Percentiles rank a stretch among this genome's conserved stretches.
These are phyloP conservation scores for Corythornis cristatus DNA, from an alignment of 2,113 vertebrate genomes.

Conservation along the genomic window DNA sequence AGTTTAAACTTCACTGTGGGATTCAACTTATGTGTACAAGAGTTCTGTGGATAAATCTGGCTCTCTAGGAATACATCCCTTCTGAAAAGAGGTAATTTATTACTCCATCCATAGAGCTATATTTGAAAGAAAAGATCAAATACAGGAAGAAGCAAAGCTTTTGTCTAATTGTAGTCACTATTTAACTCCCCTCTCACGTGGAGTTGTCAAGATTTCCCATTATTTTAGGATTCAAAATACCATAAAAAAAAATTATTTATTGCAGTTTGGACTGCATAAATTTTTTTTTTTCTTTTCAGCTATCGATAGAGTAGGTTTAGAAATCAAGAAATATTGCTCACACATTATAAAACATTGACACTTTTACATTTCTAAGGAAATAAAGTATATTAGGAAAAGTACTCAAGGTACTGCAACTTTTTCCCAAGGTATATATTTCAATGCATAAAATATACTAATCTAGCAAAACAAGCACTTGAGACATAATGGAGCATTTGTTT, in stretches of 20 bases:
- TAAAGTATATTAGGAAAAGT: conserved; percentile 38
- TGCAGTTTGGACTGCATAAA: conserved; percentile 41
- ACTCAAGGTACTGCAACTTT: conserved; percentile 34
- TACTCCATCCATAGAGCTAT: conserved; percentile 18
- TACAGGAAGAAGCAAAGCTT: conserved; percentile 10
- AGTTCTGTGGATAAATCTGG: conserved; percentile 35
- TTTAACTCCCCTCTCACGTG: conserved; percentile 18
- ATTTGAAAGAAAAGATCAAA: conserved; percentile 45
- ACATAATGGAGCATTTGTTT: conserved; percentile 23
- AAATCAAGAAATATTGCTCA: conserved; percentile 30
- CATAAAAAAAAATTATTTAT: conserved; percentile 55
- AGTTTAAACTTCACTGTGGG: not conserved
- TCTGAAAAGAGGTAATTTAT: conserved; percentile 46
- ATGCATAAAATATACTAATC: conserved; percentile 14
- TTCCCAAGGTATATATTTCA: conserved; percentile 56
- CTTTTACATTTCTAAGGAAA: conserved; percentile 69
- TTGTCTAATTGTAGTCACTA: not conserved
- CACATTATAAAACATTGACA: conserved; percentile 20
- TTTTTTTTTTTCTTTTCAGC: conserved; percentile 52
- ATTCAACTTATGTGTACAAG: conserved; percentile 29
- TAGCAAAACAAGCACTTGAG: conserved; percentile 38
- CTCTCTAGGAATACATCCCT: conserved; percentile 8
- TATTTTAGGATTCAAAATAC: conserved; percentile 38
- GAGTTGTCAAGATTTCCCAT: conserved; percentile 18
- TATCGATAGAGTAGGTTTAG: conserved; percentile 12